phyloP scores from a whole-genome alignment of 2,113 vertebrate genomes.

The Aegotheles bennettii region DNA sequence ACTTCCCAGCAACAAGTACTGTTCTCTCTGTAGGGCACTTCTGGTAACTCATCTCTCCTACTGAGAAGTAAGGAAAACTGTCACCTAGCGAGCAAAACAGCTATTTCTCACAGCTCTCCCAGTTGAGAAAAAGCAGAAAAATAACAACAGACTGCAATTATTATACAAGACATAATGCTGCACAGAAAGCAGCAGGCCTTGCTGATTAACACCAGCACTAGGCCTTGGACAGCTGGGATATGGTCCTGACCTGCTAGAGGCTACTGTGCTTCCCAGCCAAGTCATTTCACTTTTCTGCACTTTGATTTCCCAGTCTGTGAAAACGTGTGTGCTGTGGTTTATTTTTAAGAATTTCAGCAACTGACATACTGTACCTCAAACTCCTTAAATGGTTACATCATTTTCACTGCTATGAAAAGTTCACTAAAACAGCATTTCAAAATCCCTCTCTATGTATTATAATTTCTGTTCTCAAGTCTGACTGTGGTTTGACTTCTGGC shows the following conservation, averaged over 20 bases:
- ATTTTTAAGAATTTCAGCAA: conserved; percentile 43
- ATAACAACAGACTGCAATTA: not conserved
- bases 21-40: conserved; percentile 30
- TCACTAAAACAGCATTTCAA: conserved; percentile 32
- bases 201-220: not conserved
- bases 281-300: not conserved
- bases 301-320: not conserved
- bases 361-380: conserved; percentile 5
- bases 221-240: not conserved
- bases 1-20: conserved; percentile 48
- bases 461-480: not conserved
- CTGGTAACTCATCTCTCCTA: conserved; percentile 50
- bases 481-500: conserved; percentile 24
- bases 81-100: not conserved
- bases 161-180: not conserved
- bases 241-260: not conserved
- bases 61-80: conserved; percentile 23
- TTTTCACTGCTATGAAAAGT: conserved; percentile 25
- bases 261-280: not conserved
- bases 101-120: not conserved
- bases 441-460: not conserved
- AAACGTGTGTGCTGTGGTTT: not conserved
- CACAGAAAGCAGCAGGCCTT: not conserved
- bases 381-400: conserved; percentile 24
- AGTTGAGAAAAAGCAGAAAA: not conserved